These are phyloP conservation scores for Pheucticus melanocephalus DNA, from an alignment of 2,113 vertebrate species.

Conservation along the genomic window DNA sequence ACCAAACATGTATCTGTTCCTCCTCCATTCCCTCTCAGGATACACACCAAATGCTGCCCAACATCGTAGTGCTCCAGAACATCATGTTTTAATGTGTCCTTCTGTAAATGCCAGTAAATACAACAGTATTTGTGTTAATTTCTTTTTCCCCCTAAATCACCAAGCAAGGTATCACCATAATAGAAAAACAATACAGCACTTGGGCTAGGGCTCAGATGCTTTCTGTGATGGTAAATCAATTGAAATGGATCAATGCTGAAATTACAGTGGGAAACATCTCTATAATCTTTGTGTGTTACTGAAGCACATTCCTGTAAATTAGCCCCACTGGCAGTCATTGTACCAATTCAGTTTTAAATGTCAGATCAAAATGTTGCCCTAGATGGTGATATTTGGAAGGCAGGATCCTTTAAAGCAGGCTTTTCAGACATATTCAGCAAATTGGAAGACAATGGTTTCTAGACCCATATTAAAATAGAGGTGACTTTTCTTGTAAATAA, in stretches of 20 bases:
- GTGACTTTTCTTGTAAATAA: not conserved
- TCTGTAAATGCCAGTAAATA: not conserved
- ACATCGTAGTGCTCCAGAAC: not conserved
- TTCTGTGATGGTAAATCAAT: not conserved
- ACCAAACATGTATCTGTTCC: not conserved
- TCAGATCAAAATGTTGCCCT: not conserved
- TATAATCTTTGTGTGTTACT: not conserved
- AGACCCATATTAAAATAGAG: not conserved
- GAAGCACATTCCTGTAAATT: not conserved
- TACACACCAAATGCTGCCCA: not conserved
- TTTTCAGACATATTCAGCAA: not conserved
- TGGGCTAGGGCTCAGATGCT: not conserved
- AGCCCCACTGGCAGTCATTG: not conserved
- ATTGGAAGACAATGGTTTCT: not conserved
- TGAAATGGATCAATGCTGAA: not conserved
- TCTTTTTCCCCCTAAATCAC: not conserved
- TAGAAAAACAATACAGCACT: not conserved
- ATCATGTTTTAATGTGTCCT: not conserved
- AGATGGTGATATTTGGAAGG: not conserved
- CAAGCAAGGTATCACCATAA: not conserved
- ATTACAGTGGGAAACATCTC: not conserved
- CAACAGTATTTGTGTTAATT: not conserved
- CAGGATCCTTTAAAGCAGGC: not conserved
- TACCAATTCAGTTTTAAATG: not conserved
- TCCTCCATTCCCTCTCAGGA: not conserved